A percentile compares a stretch with the other conserved stretches of the same genome.
Conservation (phyloP, 2,797 vertebrate genomes). For the Pseudocheirus occidentalis region DNA sequence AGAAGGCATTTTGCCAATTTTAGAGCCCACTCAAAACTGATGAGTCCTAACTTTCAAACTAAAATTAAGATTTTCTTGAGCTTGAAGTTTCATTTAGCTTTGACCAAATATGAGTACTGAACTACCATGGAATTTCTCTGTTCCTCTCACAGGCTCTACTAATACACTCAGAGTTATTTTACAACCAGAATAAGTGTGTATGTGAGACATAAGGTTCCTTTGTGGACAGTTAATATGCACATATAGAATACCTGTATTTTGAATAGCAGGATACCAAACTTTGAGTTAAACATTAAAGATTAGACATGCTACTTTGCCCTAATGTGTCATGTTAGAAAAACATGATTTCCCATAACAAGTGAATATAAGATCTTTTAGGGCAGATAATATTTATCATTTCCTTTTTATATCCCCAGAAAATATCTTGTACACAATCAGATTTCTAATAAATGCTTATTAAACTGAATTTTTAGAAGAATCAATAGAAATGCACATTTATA, state of each 20-base stretch:
- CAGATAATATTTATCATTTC: neutral
- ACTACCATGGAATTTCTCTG: conserved; percentile 20
- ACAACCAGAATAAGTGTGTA: neutral
- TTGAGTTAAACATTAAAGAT: neutral
- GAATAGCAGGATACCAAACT: neutral
- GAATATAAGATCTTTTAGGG: neutral
- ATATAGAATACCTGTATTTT: neutral
- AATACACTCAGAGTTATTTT: neutral
- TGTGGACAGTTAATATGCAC: neutral
- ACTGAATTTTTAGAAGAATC: neutral
- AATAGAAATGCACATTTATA: neutral
- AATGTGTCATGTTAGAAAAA: neutral
- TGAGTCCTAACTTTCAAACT: conserved; percentile 46
- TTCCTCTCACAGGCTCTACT: neutral
- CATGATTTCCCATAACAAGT: neutral
- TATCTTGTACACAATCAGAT: neutral
- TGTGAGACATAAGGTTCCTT: neutral
- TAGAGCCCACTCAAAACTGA: conserved; percentile 15
- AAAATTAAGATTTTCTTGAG: neutral
- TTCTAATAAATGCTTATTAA: neutral
- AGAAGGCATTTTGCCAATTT: conserved; percentile 57
- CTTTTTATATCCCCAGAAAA: neutral
- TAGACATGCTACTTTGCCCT: neutral
- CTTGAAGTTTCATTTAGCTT: conserved; percentile 48
- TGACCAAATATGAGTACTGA: conserved; percentile 26